Conservation (phyloP, 1,140 invertebrate genomes). For the Nasonia giraulti region DNA sequence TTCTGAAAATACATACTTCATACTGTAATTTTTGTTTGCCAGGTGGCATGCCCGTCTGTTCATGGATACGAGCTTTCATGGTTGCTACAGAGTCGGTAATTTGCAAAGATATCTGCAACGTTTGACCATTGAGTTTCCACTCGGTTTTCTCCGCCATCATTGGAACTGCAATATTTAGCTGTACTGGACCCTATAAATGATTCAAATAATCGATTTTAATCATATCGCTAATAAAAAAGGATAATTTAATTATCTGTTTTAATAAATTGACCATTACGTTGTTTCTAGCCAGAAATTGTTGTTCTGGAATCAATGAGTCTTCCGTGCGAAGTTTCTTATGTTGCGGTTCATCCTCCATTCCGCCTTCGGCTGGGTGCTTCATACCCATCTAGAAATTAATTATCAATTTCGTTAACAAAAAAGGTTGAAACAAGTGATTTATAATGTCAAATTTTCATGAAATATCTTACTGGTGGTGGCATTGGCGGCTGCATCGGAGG, state of each 20-base stretch:
- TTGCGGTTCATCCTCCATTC: conserved; percentile 87
- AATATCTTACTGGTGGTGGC: conserved; percentile 59
- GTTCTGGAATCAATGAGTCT: conserved; percentile 93
- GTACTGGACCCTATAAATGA: conserved; percentile 78
- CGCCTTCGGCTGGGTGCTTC: conserved; percentile 73
- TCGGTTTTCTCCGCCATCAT: conserved; percentile 92
- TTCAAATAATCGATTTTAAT: neutral
- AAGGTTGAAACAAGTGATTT: neutral
- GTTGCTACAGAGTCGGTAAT: conserved; percentile 87
- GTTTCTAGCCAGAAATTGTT: conserved; percentile 84
- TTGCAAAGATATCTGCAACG: conserved; percentile 85
- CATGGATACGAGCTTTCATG: conserved; percentile 92
- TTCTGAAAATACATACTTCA: conserved; percentile 78
- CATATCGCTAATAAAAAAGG: neutral
- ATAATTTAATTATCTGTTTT: neutral
- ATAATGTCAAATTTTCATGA: conserved; percentile 15
- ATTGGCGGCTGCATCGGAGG: conserved; percentile 70
- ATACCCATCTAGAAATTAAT: conserved; percentile 64
- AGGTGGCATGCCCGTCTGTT: conserved; percentile 93
- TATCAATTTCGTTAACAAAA: neutral
- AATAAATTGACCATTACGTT: conserved; percentile 63
- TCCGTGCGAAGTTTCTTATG: conserved; percentile 93
- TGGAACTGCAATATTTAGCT: conserved; percentile 87
- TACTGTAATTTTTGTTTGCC: conserved; percentile 97
- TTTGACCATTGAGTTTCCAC: conserved; percentile 96